Conservation (phyloP, 1,140 invertebrate genomes). For the Drosophila sp. region DNA sequence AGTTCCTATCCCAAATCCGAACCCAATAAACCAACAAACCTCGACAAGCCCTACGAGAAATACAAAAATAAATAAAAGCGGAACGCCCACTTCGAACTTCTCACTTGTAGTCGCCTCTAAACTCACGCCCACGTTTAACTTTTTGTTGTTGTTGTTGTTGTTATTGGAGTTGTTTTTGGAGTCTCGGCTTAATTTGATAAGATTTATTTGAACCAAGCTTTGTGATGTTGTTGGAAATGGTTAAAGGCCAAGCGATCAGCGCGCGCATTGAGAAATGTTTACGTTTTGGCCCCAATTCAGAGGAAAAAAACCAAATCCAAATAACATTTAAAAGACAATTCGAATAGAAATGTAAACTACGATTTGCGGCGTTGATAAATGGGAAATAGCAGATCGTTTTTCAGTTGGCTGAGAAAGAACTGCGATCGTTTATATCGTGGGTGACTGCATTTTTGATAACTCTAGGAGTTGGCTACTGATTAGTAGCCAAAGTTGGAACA, state of each 20-base stretch:
- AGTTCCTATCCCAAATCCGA: conserved; percentile 37
- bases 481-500: conserved; percentile 10
- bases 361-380: conserved; percentile 59
- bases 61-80: conserved; percentile 5
- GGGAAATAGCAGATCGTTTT: conserved; percentile 14
- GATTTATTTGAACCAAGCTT: conserved; percentile 70
- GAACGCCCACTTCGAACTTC: conserved; percentile 35
- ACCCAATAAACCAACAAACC: conserved; percentile 52
- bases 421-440: conserved; percentile 10
- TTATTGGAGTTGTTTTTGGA: conserved; percentile 16
- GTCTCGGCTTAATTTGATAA: conserved; percentile 75
- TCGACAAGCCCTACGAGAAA: conserved; percentile 61
- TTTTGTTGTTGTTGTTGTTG: conserved; percentile 31
- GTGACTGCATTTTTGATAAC: conserved; percentile 10
- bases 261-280: conserved; percentile 73
- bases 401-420: conserved; percentile 4
- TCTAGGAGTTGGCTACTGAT: conserved; percentile 16
- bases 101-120: conserved; percentile 54
- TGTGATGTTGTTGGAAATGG: conserved; percentile 4
- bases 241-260: conserved; percentile 62
- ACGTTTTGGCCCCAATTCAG: conserved; percentile 25
- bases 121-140: conserved; percentile 64
- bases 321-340: conserved; percentile 72
- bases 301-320: conserved; percentile 31
- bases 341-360: conserved; percentile 69